phyloP scores from a whole-genome alignment of 2,888 invertebrate species.

The Cantharis lateralis region DNA sequence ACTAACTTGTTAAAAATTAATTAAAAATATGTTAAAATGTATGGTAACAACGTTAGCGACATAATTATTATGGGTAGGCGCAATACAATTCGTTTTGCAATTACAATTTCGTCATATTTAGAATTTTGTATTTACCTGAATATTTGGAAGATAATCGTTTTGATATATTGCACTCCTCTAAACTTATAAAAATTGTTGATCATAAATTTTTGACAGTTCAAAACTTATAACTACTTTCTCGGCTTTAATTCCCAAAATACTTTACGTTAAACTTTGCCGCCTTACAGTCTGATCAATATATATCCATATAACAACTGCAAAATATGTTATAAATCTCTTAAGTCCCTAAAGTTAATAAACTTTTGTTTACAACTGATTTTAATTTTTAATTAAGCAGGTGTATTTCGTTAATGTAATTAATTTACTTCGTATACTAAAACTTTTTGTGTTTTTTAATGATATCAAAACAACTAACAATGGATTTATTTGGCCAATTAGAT shows the following conservation, averaged over 20 bases:
- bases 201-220: neutral
- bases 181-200: neutral
- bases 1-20: too few species aligned
- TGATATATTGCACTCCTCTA: neutral
- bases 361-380: neutral
- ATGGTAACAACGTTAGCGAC: too few species aligned
- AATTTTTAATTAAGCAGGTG: neutral
- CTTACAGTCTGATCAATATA: conserved; percentile 1
- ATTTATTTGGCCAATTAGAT: neutral
- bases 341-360: neutral
- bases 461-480: neutral
- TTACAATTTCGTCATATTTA: too few species aligned
- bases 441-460: neutral
- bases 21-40: too few species aligned
- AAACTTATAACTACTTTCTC: neutral
- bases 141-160: neutral
- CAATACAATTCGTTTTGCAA: too few species aligned
- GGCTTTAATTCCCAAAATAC: conserved; percentile 2
- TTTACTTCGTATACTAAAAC: neutral
- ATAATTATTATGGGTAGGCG: too few species aligned
- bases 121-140: neutral
- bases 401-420: neutral
- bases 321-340: neutral
- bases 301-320: neutral
- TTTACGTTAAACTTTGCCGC: conserved; percentile 1